Evolutionary conservation across 2,113 vertebrate genomes (phyloP).

Genomic region (Sebastes fasciatus): DNA sequence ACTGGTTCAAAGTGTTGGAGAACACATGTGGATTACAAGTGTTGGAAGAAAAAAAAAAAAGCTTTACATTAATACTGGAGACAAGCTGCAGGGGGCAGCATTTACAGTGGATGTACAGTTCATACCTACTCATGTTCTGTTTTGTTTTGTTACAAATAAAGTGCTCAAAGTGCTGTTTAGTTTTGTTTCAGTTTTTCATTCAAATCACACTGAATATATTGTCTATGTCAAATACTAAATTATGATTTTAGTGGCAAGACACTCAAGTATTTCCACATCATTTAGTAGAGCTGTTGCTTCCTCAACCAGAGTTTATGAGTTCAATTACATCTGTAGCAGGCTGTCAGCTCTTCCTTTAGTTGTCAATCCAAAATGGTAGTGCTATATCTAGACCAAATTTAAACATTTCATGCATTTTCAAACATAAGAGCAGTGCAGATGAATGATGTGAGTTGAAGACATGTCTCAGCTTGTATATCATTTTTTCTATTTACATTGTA

Average conservation of each 20-base stretch:
- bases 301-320: background rate
- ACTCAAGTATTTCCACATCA: background rate
- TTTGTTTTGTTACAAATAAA: background rate
- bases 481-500: background rate
- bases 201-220: background rate
- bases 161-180: background rate
- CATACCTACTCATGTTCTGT: background rate
- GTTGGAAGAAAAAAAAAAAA: background rate
- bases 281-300: background rate
- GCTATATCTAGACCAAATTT: too few relatives aligned
- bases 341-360: background rate
- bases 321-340: background rate
- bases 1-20: background rate
- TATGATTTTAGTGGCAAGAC: background rate
- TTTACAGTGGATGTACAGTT: background rate
- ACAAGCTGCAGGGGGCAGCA: slow-evolving; percentile 72
- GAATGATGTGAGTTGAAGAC: background rate
- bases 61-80: background rate
- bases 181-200: background rate
- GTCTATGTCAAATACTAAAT: background rate
- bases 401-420: background rate
- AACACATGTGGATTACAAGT: background rate
- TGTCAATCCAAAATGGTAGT: background rate
- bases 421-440: background rate
- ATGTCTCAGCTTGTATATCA: background rate